These are phyloP conservation scores for Sinocyclocheilus maitianheensis DNA, from an alignment of 2,113 vertebrate genomes.

Conservation along the genomic window DNA sequence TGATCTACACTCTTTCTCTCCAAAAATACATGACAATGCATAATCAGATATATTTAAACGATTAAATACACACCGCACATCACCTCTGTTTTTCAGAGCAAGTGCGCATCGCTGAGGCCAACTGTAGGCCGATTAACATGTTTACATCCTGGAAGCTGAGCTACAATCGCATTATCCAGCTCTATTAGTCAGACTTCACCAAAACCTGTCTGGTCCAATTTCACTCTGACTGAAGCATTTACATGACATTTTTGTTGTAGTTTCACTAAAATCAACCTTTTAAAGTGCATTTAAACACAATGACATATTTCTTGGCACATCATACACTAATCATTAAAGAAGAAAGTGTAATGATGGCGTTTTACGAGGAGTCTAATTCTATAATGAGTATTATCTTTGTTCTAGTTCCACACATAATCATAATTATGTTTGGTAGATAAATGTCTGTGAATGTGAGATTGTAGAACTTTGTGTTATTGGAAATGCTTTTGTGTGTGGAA, in stretches of 20 bases:
- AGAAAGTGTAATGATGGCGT: not conserved
- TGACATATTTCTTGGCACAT: not conserved
- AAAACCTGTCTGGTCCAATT: not conserved
- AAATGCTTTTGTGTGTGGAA: not conserved
- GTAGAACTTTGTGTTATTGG: not conserved
- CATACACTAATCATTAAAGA: not conserved
- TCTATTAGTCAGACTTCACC: not conserved
- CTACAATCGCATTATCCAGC: not conserved
- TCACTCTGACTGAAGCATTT: not conserved
- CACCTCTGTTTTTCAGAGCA: not conserved
- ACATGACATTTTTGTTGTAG: not conserved
- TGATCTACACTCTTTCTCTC: not conserved
- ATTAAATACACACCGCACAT: not conserved
- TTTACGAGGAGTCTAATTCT: not conserved
- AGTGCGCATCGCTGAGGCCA: not conserved
- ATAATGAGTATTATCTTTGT: not conserved
- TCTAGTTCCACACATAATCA: not conserved
- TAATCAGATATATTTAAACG: not conserved
- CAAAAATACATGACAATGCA: not conserved
- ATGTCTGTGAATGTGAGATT: constrained; percentile 14
- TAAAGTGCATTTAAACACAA: not conserved
- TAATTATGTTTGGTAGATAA: not conserved
- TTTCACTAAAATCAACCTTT: not conserved
- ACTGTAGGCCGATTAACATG: not conserved
- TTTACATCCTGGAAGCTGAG: not conserved